A percentile compares a stretch with the other conserved stretches of the same genome.
phyloP scores from a whole-genome alignment of 2,888 invertebrate genomes.

The Blastobasis adustella region DNA sequence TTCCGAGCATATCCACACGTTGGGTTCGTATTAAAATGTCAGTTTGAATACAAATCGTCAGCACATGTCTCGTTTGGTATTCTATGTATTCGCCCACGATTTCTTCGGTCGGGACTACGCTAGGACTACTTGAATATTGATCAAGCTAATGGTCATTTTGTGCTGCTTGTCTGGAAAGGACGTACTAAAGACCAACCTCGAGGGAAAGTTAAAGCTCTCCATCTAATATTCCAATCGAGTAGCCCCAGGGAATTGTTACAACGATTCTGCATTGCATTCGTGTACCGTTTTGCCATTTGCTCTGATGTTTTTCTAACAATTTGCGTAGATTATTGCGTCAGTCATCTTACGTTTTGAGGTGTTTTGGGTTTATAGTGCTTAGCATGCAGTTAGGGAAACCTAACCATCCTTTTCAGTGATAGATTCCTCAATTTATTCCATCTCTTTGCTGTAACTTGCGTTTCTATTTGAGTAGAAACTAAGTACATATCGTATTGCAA shows the following conservation, averaged over 20 bases:
- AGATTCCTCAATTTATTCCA: too few species aligned
- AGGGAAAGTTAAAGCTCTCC: slow-evolving; percentile 43
- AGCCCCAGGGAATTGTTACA: not conserved
- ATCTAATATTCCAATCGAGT: slow-evolving; percentile 19
- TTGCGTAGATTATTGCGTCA: too few species aligned
- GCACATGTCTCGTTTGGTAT: slow-evolving; percentile 46
- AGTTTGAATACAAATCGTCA: slow-evolving; percentile 57
- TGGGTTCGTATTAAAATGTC: slow-evolving; percentile 42
- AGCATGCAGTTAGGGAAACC: too few species aligned
- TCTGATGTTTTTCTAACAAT: too few species aligned
- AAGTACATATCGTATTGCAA: too few species aligned
- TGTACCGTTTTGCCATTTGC: not conserved
- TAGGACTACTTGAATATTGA: slow-evolving; percentile 65
- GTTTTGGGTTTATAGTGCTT: too few species aligned
- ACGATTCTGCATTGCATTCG: not conserved
- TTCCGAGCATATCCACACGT: slow-evolving; percentile 43
- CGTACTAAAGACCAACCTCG: slow-evolving; percentile 33
- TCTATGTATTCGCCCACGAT: slow-evolving; percentile 55
- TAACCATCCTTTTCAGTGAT: too few species aligned
- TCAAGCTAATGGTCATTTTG: slow-evolving; percentile 31
- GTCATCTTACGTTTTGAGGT: too few species aligned
- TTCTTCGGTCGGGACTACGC: slow-evolving; percentile 54
- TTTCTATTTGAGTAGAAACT: too few species aligned
- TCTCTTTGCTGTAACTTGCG: too few species aligned
- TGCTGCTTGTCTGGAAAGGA: slow-evolving; percentile 12